Conservation (phyloP, 1,140 invertebrate species). For the Thaumetopoea pityocampa region DNA sequence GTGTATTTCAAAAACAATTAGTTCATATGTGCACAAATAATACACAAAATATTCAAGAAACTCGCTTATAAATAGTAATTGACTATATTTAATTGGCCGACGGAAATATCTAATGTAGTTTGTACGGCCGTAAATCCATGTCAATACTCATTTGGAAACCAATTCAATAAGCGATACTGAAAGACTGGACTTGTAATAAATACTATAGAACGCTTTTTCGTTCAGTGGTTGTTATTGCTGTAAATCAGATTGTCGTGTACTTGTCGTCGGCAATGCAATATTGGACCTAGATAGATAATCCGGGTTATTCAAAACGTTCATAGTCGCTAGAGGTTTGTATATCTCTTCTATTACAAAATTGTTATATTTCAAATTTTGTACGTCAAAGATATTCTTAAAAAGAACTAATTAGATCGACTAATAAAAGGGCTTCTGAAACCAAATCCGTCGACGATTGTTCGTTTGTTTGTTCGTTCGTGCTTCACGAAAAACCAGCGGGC, state of each 20-base stretch:
- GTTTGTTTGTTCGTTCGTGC: no score
- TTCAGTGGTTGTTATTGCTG: constrained; percentile 32
- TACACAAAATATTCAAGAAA: constrained; percentile 17
- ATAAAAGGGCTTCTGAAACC: no score
- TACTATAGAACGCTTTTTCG: constrained; percentile 31
- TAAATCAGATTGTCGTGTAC: constrained; percentile 51
- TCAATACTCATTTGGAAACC: constrained; percentile 56
- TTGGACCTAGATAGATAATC: constrained; percentile 33
- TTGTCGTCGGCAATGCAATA: constrained; percentile 41
- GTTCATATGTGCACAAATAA: no score
- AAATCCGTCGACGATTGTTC: no score
- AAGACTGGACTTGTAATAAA: constrained; percentile 33
- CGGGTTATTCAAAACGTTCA: constrained; percentile 35
- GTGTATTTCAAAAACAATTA: no score
- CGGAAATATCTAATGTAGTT: constrained; percentile 33
- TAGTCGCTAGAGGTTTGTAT: constrained; percentile 18
- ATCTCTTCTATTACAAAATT: no score
- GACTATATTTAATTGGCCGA: constrained; percentile 40
- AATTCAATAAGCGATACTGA: constrained; percentile 49
- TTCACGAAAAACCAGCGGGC: no score
- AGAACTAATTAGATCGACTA: no score
- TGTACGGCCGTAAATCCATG: constrained; percentile 48
- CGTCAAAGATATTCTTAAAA: no score
- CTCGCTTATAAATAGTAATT: constrained; percentile 41
- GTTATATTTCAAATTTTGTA: no score